These are phyloP conservation scores for Agonopterix subpropinquella DNA, from an alignment of 2,888 invertebrate species.

Conservation along the genomic window DNA sequence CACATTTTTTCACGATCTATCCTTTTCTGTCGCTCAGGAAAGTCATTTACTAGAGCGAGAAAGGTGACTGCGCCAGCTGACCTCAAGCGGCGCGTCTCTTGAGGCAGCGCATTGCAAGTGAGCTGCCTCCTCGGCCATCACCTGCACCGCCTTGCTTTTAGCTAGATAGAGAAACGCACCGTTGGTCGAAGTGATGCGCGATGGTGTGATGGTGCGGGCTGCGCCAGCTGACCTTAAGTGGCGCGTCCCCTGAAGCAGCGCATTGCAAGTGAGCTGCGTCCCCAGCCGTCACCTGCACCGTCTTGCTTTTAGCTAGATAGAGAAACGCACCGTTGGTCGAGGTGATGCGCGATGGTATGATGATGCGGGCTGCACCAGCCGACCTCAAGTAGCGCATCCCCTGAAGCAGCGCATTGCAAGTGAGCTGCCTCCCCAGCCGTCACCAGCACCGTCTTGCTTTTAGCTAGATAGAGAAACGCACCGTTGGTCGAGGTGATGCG, in stretches of 20 bases:
- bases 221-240: conserved; percentile 90
- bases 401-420: conserved; percentile 89
- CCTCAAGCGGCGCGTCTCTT: conserved; percentile 91
- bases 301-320: conserved; percentile 68
- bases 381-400: conserved; percentile 91
- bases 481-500: conserved; percentile 83
- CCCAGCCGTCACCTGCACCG: conserved; percentile 87
- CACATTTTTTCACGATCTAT: no score
- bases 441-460: conserved; percentile 85
- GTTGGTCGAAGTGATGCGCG: conserved; percentile 82
- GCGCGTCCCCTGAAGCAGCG: conserved; percentile 91
- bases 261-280: conserved; percentile 90
- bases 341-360: conserved; percentile 79
- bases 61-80: conserved; percentile 86
- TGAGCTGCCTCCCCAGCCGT: conserved; percentile 89
- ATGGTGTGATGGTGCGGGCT: conserved; percentile 82
- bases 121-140: conserved; percentile 88
- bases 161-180: conserved; percentile 32
- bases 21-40: no score
- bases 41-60: no score
- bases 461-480: not conserved
- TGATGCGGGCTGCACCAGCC: conserved; percentile 89
- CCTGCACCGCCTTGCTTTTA: conserved; percentile 83
- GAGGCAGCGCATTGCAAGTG: conserved; percentile 90
- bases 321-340: conserved; percentile 76